phyloP scores from a whole-genome alignment of 1,140 invertebrate genomes.

The Thalassaphorura encarpata region DNA sequence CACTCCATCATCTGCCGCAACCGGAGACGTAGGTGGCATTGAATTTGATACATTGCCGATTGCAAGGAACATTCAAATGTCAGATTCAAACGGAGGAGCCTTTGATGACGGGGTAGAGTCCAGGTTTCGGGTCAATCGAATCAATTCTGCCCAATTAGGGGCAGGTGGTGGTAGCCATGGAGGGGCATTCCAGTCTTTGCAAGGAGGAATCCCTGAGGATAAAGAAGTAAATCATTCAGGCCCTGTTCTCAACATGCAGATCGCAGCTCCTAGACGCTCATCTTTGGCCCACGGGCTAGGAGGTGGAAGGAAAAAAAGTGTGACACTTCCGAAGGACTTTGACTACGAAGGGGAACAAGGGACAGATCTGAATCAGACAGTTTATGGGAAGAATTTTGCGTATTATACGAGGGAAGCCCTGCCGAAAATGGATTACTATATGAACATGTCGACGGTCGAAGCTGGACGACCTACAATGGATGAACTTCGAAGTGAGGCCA shows the following conservation, averaged over 20 bases:
- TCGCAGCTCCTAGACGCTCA: slow-evolving; percentile 25
- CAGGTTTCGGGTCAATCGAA: slow-evolving; percentile 30
- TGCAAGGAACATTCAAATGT: background rate
- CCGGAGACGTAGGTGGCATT: background rate
- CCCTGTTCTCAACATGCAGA: background rate
- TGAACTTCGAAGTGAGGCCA: slow-evolving; percentile 32
- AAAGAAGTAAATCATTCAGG: slow-evolving; percentile 12
- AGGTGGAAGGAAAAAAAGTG: slow-evolving; percentile 31
- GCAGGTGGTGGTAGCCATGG: background rate
- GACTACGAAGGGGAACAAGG: slow-evolving; percentile 19
- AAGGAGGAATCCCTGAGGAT: slow-evolving; percentile 27
- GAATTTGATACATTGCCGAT: background rate
- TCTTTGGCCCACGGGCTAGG: slow-evolving; percentile 31
- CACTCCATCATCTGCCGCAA: slow-evolving; percentile 12
- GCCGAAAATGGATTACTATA: slow-evolving; percentile 79
- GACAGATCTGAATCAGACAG: slow-evolving; percentile 3
- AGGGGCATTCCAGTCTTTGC: background rate
- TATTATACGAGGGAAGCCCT: slow-evolving; percentile 61
- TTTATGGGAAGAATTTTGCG: slow-evolving; percentile 33
- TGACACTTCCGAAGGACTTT: slow-evolving; percentile 31
- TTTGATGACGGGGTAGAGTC: slow-evolving; percentile 4
- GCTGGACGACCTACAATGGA: slow-evolving; percentile 43
- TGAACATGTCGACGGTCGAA: slow-evolving; percentile 53
- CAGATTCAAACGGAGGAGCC: background rate
- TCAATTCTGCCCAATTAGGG: slow-evolving; percentile 20